Percentiles rank a stretch among this genome's conserved stretches.
Conservation (phyloP, 2,888 invertebrate species). For the Protonemura montana region DNA sequence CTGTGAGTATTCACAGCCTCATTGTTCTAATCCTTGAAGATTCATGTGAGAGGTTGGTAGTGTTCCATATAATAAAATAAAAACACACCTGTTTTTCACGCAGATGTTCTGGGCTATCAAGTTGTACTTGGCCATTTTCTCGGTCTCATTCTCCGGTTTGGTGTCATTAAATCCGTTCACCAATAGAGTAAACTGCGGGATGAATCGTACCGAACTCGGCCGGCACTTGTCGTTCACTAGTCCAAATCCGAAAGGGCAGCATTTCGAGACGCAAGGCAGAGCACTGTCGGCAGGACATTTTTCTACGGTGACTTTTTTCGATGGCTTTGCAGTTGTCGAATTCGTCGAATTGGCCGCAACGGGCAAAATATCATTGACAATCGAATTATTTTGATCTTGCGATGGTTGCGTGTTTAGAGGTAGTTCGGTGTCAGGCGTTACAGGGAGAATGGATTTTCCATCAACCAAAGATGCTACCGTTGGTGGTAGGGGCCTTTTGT, state of each 20-base stretch:
- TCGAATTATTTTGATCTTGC: background rate
- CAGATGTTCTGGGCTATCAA: constrained; percentile 68
- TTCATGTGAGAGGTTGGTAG: no score
- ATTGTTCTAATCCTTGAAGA: no score
- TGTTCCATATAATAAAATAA: background rate
- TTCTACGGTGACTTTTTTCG: background rate
- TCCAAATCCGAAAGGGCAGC: constrained; percentile 64
- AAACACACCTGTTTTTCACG: constrained; percentile 62
- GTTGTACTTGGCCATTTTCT: constrained; percentile 62
- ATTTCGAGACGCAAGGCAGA: constrained; percentile 59
- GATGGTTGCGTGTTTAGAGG: background rate
- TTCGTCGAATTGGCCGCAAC: background rate
- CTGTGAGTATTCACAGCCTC: no score
- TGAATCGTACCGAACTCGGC: constrained; percentile 52
- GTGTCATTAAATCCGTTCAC: constrained; percentile 65
- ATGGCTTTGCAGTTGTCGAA: background rate
- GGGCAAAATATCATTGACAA: background rate
- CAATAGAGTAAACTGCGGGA: constrained; percentile 62
- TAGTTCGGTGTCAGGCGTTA: background rate
- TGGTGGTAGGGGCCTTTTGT: background rate
- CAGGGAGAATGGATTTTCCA: background rate
- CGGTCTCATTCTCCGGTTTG: constrained; percentile 55
- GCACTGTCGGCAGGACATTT: background rate
- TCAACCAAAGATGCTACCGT: background rate
- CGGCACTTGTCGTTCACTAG: constrained; percentile 55